Evolutionary conservation across 2,797 vertebrate genomes (phyloP), one percentile per base, ranked within the genome.

Genomic region (Acomys russatus): DNA sequence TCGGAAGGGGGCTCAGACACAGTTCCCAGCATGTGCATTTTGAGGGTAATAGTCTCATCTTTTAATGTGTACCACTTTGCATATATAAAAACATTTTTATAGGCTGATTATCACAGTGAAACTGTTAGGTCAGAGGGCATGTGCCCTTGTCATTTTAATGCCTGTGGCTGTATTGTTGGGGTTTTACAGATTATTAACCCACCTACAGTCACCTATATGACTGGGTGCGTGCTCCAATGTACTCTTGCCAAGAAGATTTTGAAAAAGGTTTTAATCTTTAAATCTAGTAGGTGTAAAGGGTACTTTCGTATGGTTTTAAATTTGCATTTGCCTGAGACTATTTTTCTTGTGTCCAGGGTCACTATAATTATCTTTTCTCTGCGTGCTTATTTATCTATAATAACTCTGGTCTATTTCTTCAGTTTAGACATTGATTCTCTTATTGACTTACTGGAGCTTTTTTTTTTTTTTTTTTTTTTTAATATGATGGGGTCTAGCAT

Each of bases 311-410:
- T 90, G 59, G 54, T 86, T 88, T 85, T 94, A 96, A 79, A 49
- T 95, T 92, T 92, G n/a, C n/a, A 71, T 76, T 94, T 91, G 9
- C 87, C 76, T 82, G 70, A 71, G 70, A 49, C 73, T 68, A 51
- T 74, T 70, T 92, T 85, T 88, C 20, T 92, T 33, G 14, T n/a
- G 30, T 79, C 96, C 51, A 87, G 51, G 70, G 35, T 44, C 14
- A 86, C 68, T 66, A 2, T 94, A 90, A 77, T 77, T 14, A 51
- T 51, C 15, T 79, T 91, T 94, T 56, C 10, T 93, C 83, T 22
- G 6, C 30, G 88, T 94, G 71, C 79, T 38, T 71, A 15, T 79
- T 93, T 93, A 44, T 54, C 63, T 30, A 9, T 71, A 87, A 93
- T 4, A 92, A 92, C 4, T 54, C 90, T 77, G 54, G 18, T 87